These are phyloP conservation scores for Cygnus buccinator DNA, from an alignment of 2,113 vertebrate genomes.

Conservation along the genomic window DNA sequence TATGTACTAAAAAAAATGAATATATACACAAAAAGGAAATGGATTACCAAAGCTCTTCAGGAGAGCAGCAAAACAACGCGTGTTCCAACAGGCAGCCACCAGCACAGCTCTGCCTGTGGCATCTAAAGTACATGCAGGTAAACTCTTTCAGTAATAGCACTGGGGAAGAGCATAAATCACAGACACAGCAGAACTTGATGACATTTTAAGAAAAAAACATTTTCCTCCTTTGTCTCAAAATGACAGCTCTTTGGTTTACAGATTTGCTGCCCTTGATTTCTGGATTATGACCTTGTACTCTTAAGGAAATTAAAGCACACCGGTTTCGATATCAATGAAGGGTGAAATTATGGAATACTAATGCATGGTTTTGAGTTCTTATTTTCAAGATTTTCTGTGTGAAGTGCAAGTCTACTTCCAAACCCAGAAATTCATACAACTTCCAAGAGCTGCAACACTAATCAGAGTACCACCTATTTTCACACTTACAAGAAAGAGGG, in stretches of 20 bases:
- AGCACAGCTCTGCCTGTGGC: background rate
- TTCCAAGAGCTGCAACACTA: background rate
- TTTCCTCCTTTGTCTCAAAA: background rate
- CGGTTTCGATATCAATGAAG: background rate
- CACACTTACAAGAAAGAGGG: background rate
- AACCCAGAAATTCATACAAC: background rate
- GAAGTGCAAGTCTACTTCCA: background rate
- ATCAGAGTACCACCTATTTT: background rate
- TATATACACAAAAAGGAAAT: background rate
- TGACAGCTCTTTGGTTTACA: background rate
- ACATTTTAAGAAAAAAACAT: background rate
- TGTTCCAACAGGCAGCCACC: background rate
- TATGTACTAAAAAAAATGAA: background rate
- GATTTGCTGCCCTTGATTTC: background rate
- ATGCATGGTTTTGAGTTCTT: background rate
- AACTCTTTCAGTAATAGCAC: background rate
- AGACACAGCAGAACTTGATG: background rate
- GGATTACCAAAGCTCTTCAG: background rate
- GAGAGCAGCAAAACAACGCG: background rate
- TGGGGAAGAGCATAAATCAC: background rate
- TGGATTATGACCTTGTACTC: background rate
- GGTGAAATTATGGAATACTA: background rate
- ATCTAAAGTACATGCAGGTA: background rate
- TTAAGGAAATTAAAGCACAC: slow-evolving; percentile 8
- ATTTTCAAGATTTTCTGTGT: background rate